Base-by-base conservation (phyloP, 2,113 vertebrate species). In the Mirounga angustirostris region DNA sequence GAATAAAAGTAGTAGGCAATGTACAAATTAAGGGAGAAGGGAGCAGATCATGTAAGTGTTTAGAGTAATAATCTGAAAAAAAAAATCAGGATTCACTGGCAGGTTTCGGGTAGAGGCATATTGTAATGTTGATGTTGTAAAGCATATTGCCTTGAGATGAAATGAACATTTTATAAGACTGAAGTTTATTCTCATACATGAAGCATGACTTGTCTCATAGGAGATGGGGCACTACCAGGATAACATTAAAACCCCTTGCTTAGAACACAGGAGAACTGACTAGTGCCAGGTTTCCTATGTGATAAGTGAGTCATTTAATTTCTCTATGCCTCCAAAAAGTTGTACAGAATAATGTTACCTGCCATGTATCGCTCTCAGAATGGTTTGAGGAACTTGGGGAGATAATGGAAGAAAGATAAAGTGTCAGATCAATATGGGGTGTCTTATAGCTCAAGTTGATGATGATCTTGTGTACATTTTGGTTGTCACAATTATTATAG, bases 401-500 rank as follows among this genome's bases (percentile, higher is more conserved):
- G 69, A 83, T 40, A 65, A 80, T 91, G 30, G 87, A 52, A 73
- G 65, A 91, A 89, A 96, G 81, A 94, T 13, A 15, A 84, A 80
- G 22, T 63, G 56, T 82, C 89, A 33, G 21, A 40, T 95, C 74
- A 90, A 30, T 92, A n/a, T 15, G 3, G 6, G 16, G 33, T 73
- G 30, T 93, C 50, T 97, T 67, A 67, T 0, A 40, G 22, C 83
- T 81, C 12, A 67, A 46, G 50, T 26, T 78, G 52, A 91, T 82
- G 90, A 81, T 0, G 21, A 65, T 54, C 46, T 89, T 59, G 21
- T 36, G 7, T n/a, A 71, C 21, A 76, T 76, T 90, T 18, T 81
- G 74, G 52, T 61, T 98, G 87, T 96, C 86, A 87, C 69, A 43
- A 61, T 0, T 5, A 96, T 95, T 90, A 94, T 16, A 85, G 43